A percentile compares a stretch with the other conserved stretches of the same genome.
These are phyloP conservation scores for Dunckerocampus dactyliophorus DNA, from an alignment of 2,113 vertebrate genomes.

Conservation along the genomic window DNA sequence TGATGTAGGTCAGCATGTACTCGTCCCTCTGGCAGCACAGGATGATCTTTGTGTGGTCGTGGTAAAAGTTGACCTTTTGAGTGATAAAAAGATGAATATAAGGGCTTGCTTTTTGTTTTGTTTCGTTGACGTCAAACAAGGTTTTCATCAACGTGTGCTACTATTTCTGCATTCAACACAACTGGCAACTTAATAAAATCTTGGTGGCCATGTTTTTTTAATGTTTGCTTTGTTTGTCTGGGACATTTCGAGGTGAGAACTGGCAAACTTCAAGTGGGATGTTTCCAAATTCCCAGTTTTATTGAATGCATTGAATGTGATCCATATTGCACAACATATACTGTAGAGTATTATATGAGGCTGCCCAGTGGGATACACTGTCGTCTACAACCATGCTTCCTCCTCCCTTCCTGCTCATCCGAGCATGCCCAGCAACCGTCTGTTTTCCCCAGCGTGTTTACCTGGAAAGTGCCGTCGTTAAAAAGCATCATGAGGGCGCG, in stretches of 20 bases:
- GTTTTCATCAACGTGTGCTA: too few species aligned
- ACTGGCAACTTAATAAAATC: too few species aligned
- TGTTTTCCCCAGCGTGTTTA: slow-evolving; percentile 59
- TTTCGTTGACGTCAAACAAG: too few species aligned
- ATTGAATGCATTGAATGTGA: too few species aligned
- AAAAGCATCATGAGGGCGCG: slow-evolving; percentile 98
- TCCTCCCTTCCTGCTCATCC: not conserved
- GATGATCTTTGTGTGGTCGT: slow-evolving; percentile 97
- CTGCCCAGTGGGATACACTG: not conserved
- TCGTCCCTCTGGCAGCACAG: slow-evolving; percentile 90
- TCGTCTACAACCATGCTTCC: not conserved
- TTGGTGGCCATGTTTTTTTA: too few species aligned
- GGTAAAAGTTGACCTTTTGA: slow-evolving; percentile 94
- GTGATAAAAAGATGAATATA: slow-evolving; percentile 5
- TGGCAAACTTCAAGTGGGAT: not conserved
- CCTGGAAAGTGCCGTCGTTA: slow-evolving; percentile 97
- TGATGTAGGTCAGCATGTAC: slow-evolving; percentile 94
- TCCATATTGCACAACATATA: too few species aligned
- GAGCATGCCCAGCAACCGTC: slow-evolving; percentile 9
- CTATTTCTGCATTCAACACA: too few species aligned
- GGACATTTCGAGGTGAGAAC: too few species aligned
- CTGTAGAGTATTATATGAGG: too few species aligned
- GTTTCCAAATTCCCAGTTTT: not conserved
- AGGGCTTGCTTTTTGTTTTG: too few species aligned
- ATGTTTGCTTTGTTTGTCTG: too few species aligned